Conservation (phyloP, 2,888 invertebrate species). For the Leucoma salicis region DNA sequence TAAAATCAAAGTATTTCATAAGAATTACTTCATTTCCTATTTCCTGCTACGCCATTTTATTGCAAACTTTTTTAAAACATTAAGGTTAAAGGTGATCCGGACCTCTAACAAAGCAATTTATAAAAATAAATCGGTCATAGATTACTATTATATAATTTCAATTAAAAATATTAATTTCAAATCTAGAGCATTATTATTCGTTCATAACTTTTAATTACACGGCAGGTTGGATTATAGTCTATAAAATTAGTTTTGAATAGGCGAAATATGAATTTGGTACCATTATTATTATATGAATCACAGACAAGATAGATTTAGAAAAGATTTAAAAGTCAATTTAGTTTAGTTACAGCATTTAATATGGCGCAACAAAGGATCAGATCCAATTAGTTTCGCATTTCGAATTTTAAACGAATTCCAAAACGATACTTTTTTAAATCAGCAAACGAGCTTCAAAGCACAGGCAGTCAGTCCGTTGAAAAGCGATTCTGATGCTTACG, state of each 20-base stretch:
- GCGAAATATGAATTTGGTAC: not conserved
- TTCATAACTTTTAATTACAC: not conserved
- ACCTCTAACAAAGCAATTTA: no score
- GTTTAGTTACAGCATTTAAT: not conserved
- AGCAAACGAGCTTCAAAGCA: not conserved
- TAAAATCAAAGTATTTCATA: no score
- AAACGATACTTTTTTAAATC: not conserved
- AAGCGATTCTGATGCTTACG: not conserved
- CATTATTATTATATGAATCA: not conserved
- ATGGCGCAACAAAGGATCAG: not conserved
- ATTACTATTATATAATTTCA: no score
- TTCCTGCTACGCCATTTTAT: no score
- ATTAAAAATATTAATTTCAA: not conserved
- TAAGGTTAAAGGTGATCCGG: no score
- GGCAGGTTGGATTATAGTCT: not conserved
- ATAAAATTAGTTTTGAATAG: no score
- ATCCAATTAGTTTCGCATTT: constrained; percentile 1
- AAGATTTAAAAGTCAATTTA: not conserved
- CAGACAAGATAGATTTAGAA: not conserved
- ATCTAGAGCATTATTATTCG: not conserved
- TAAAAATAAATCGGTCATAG: no score
- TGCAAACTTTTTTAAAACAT: no score
- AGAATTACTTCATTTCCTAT: no score
- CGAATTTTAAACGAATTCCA: constrained; percentile 7
- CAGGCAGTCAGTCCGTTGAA: not conserved